These are phyloP conservation scores for Menidia menidia DNA, from an alignment of 2,797 vertebrate genomes.

Conservation along the genomic window DNA sequence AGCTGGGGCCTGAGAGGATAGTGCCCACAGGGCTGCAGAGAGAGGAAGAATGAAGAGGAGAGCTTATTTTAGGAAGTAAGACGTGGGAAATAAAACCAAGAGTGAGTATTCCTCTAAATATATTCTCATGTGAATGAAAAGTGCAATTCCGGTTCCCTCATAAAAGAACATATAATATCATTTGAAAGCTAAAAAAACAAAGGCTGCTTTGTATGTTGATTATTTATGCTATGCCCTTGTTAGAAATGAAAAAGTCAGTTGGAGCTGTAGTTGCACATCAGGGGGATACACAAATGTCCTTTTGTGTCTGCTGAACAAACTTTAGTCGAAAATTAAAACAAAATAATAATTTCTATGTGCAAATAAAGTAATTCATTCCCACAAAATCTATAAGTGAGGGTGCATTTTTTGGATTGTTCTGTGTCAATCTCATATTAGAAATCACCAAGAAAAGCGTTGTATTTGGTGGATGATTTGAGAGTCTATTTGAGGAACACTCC, in stretches of 20 bases:
- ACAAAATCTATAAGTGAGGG: no score
- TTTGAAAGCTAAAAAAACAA: neutral
- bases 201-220: neutral
- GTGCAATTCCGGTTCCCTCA: neutral
- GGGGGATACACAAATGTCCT: no score
- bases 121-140: neutral
- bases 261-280: no score
- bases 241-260: neutral
- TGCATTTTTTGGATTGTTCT: no score
- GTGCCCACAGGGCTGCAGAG: slow-evolving; percentile 4
- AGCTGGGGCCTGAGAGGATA: slow-evolving; percentile 26
- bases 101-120: neutral
- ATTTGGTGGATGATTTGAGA: no score
- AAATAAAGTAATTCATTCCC: no score
- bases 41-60: neutral
- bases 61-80: neutral
- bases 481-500: no score
- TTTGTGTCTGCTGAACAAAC: no score
- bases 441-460: no score
- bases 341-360: no score
- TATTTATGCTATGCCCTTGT: neutral
- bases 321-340: no score
- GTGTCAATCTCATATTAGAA: no score
- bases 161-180: neutral
- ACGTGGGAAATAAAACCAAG: neutral